Base-by-base conservation (phyloP, 1,140 invertebrate species). In the Scaptomyza montana region DNA sequence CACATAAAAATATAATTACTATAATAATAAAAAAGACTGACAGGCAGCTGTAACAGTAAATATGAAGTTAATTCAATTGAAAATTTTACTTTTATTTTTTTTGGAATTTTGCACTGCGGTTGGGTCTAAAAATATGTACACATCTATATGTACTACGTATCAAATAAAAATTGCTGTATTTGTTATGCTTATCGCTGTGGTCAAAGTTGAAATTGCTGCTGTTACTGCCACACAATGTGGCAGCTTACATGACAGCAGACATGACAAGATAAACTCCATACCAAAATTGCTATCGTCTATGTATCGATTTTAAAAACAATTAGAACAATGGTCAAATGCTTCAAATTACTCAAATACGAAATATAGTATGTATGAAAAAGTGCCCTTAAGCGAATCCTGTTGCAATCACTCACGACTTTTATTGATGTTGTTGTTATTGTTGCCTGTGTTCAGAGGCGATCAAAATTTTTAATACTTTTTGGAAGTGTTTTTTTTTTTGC, bases 241-340 rank as follows among this genome's bases (percentile, higher is more conserved):
- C 56, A 59, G 43, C 43, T 33, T 33, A 47, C 28, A 59, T 59
- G 56, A 59, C 56, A 59, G 28, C 43, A 46, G 25, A 33, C 41
- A 57, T 28, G 36, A 56, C 55, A 45, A 12, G 41, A 57, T 57
- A 45, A 28, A n/a, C 21, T 43, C n/a, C 41, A 10, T 51, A n/a
- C n/a, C 28, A 13, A 28, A 51, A n/a, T 51, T 12, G 21, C 46
- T 5, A 28, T 12, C 55, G 12, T 9, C 6, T 13, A 16, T 30
- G 7, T 25, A 39, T 33, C 30, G 16, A 54, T 12, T 4, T 7
- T 30, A 3, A 54, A 54, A 54, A 36, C 55, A 46, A 46, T 57
- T 46, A 57, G 39, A 45, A 30, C 33, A 30, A 30, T 10, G 46
- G 54, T 12, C 33, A 13, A 33, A 9, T n/a, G 50, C n/a, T 51